phyloP scores from a whole-genome alignment of 2,797 vertebrate genomes.

The Pipistrellus nathusii region DNA sequence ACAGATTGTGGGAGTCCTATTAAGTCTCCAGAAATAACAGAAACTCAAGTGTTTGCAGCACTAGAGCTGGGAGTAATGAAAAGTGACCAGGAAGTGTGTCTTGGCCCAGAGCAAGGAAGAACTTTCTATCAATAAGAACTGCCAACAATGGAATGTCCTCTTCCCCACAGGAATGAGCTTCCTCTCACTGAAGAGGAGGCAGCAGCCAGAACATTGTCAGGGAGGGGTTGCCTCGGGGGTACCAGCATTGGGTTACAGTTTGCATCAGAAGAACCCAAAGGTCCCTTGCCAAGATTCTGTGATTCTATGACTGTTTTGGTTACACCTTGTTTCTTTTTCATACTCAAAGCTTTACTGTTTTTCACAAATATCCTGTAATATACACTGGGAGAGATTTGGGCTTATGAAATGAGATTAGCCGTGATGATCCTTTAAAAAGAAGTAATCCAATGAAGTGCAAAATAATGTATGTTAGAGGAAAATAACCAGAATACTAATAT shows the following conservation, averaged over 20 bases:
- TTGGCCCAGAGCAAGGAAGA: constrained; percentile 67
- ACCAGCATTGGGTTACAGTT: constrained; percentile 34
- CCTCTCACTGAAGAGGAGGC: constrained; percentile 4
- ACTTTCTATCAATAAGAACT: constrained; percentile 68
- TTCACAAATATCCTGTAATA: constrained; percentile 41
- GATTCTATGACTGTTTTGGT: constrained; percentile 38
- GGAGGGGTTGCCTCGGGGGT: neutral
- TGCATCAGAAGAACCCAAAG: constrained; percentile 3
- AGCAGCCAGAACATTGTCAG: constrained; percentile 5
- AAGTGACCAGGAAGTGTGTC: constrained; percentile 68
- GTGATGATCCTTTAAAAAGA: constrained; percentile 41
- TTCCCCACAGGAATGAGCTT: constrained; percentile 46
- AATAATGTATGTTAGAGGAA: neutral
- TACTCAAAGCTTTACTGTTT: constrained; percentile 21
- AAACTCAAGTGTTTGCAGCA: constrained; percentile 42
- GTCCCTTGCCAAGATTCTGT: constrained; percentile 19
- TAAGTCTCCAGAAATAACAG: constrained; percentile 17
- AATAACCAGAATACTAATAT: neutral
- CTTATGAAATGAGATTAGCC: constrained; percentile 32
- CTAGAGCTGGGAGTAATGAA: neutral
- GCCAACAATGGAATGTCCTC: constrained; percentile 49
- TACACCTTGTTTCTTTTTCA: constrained; percentile 64
- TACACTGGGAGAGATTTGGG: neutral
- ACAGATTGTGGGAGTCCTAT: neutral
- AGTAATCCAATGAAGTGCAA: neutral